These are phyloP conservation scores for Rhabdophis nuchalis DNA, from an alignment of 2,797 vertebrate species.

Conservation along the genomic window DNA sequence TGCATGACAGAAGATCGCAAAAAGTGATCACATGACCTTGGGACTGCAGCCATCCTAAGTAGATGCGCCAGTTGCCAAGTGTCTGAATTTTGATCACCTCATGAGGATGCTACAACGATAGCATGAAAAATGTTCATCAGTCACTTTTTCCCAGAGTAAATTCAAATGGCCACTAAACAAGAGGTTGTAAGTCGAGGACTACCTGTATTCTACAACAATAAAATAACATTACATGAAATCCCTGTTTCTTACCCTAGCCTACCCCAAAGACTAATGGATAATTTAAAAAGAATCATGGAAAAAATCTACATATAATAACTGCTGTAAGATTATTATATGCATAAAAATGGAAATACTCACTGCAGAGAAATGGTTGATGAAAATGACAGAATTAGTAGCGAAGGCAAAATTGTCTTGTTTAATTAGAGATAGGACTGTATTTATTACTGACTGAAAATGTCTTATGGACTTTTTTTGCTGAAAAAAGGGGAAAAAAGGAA, in stretches of 20 bases:
- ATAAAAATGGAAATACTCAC: neutral
- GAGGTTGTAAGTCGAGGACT: neutral
- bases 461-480: neutral
- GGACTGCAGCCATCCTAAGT: neutral
- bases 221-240: neutral
- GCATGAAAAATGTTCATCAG: neutral
- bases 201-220: neutral
- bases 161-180: neutral
- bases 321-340: neutral
- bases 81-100: neutral
- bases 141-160: neutral
- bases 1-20: neutral
- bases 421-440: neutral
- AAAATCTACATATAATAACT: neutral
- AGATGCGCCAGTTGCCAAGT: neutral
- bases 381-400: neutral
- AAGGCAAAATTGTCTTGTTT: neutral
- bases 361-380: neutral
- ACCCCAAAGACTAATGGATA: neutral
- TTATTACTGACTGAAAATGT: neutral
- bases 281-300: neutral
- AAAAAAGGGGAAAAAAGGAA: neutral
- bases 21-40: neutral
- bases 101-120: neutral
- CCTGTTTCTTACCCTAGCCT: neutral